These are phyloP conservation scores for Sphecodes monilicornis DNA, from an alignment of 2,888 invertebrate species.

Conservation along the genomic window DNA sequence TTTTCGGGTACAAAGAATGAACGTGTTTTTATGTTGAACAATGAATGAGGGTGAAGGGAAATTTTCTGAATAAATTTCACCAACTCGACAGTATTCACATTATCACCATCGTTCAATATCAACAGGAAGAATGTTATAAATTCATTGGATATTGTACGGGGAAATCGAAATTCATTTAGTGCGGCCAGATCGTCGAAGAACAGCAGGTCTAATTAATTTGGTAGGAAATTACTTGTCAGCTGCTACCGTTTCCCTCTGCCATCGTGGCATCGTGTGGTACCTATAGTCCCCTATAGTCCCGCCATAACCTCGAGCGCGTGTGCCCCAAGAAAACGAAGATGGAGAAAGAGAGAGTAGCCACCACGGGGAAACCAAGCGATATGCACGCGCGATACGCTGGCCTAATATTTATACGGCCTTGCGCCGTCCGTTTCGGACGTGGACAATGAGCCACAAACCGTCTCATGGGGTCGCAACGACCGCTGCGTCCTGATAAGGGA, in stretches of 20 bases:
- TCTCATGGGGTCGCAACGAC: conserved; percentile 69
- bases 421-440: conserved; percentile 77
- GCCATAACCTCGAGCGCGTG: conserved; percentile 18
- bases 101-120: background rate
- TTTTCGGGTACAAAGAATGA: too few relatives aligned
- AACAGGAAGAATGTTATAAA: background rate
- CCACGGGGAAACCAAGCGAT: conserved; percentile 60
- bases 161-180: background rate
- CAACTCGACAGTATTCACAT: background rate
- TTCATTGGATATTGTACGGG: background rate
- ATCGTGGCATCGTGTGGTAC: background rate
- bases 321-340: conserved; percentile 36
- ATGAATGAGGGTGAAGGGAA: background rate
- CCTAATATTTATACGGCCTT: conserved; percentile 74
- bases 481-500: conserved; percentile 79
- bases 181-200: background rate
- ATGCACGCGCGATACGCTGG: conserved; percentile 57
- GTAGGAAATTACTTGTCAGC: conserved; percentile 4
- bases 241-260: conserved; percentile 6
- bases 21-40: too few relatives aligned
- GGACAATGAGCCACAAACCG: conserved; percentile 78
- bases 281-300: background rate
- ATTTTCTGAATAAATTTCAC: background rate
- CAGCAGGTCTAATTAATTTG: conserved; percentile 7
- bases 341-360: conserved; percentile 52